Evolutionary conservation across 2,888 invertebrate genomes (phyloP), one percentile per base, ranked within the genome.

Genomic region (Ophraella communa): DNA sequence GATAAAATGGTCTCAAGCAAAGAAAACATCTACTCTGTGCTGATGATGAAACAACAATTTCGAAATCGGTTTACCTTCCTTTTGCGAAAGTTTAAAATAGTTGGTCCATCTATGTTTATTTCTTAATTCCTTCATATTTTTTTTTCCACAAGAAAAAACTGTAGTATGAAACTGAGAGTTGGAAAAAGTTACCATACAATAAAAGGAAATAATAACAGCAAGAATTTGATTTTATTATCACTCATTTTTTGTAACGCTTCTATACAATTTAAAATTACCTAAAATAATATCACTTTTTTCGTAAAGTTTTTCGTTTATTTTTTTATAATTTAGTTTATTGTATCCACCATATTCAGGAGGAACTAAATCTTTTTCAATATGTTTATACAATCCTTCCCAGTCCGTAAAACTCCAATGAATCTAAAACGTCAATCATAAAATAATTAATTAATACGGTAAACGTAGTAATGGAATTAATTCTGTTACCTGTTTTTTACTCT

Each of bases 401-500:
- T 57, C 10, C n/a, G 45, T 30, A 20, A 45, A 33, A 33, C 47
- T 27, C 7, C 45, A 57, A 23, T 20, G 20, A n/a, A 57, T n/a
- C 56, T 57, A 23, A 33, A 57, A 54, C 14, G 11, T n/a, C n/a
- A 21, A 49, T 45, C 23, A 30, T 8, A 17, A 30, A 11, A 51
- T 51, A n/a, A 4, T 27, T 7, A 4, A 27, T 4, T 24, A 49
- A 49, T 11, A 21, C 21, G n/a, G 49, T 23, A 8, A 49, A 42
- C 17, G n/a, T 42, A 42, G n/a, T n/a, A 17, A 42, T 14, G n/a
- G 4, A 5, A n/a, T n/a, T n/a, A n/a, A n/a, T n/a, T n/a, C n/a
- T n/a, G n/a, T n/a, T n/a, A 57, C 56, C 56, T 47, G 30, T 30
- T 57, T 47, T 33, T 57, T 57, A 47, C 45, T 57, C 11, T 57